Evolutionary conservation across 2,797 vertebrate genomes (phyloP).

Genomic region (Botia kubotai): DNA sequence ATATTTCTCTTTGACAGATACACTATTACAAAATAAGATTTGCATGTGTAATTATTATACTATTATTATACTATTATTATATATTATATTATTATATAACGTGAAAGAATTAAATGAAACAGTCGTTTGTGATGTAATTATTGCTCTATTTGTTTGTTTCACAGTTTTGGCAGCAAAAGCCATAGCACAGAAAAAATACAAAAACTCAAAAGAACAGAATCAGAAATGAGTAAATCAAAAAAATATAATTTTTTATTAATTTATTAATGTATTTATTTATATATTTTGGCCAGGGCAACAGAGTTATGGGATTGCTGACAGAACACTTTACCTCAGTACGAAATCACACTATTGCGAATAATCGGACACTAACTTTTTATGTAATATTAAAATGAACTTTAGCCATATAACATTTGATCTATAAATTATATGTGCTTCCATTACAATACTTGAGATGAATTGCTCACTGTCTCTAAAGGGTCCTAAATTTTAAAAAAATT

Average conservation of each 20-base stretch:
- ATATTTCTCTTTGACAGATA: too few relatives aligned
- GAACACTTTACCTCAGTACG: background rate
- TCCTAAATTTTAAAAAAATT: background rate
- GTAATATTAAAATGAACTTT: background rate
- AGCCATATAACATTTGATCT: background rate
- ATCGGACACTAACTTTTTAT: background rate
- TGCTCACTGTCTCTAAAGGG: background rate
- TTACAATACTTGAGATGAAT: background rate
- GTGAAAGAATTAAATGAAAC: too few relatives aligned
- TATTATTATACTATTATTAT: too few relatives aligned
- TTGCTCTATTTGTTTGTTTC: background rate
- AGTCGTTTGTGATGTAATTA: too few relatives aligned
- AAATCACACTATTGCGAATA: background rate
- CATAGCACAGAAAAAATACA: background rate
- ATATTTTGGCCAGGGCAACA: background rate
- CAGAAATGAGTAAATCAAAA: too few relatives aligned
- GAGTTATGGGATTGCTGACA: background rate
- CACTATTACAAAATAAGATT: too few relatives aligned
- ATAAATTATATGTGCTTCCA: background rate
- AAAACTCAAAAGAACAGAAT: too few relatives aligned
- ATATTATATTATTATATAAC: too few relatives aligned
- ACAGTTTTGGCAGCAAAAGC: background rate
- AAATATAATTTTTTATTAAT: too few relatives aligned
- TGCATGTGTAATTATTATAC: too few relatives aligned
- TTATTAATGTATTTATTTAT: background rate